Evolutionary conservation across 2,113 vertebrate genomes (phyloP).

Genomic region (Ploceus nigricollis): DNA sequence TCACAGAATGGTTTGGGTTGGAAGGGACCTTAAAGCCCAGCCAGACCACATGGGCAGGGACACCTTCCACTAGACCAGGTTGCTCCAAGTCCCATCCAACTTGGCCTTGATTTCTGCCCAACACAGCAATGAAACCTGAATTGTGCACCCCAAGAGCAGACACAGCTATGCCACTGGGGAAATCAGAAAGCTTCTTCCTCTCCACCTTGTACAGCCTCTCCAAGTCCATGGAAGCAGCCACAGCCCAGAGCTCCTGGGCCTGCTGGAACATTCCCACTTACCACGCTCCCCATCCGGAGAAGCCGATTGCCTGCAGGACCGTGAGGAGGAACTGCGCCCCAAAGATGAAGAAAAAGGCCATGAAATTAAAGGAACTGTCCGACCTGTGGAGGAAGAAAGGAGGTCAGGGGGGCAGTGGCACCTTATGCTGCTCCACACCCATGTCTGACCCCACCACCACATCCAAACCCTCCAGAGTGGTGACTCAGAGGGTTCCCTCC

Average conservation of each 20-base stretch:
- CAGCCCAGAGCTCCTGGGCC: neutral
- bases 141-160: neutral
- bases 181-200: neutral
- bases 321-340: constrained; percentile 85
- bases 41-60: neutral
- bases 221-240: neutral
- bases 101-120: neutral
- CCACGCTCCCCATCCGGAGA: constrained; percentile 89
- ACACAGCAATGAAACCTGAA: neutral
- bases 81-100: neutral
- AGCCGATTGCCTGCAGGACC: constrained; percentile 82
- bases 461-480: fast-evolving
- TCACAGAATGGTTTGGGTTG: neutral
- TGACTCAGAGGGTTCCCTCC: neutral
- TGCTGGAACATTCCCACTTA: constrained; percentile 66
- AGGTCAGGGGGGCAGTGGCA: neutral
- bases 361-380: constrained; percentile 97
- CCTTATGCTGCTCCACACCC: neutral
- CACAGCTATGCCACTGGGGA: neutral
- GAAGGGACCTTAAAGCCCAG: neutral
- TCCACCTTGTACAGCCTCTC: neutral
- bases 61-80: neutral
- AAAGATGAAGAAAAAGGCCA: constrained; percentile 95
- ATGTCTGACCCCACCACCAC: neutral
- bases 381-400: constrained; percentile 69